Conservation (phyloP, 2,888 invertebrate species). For the Amphipyra tragopoginis region DNA sequence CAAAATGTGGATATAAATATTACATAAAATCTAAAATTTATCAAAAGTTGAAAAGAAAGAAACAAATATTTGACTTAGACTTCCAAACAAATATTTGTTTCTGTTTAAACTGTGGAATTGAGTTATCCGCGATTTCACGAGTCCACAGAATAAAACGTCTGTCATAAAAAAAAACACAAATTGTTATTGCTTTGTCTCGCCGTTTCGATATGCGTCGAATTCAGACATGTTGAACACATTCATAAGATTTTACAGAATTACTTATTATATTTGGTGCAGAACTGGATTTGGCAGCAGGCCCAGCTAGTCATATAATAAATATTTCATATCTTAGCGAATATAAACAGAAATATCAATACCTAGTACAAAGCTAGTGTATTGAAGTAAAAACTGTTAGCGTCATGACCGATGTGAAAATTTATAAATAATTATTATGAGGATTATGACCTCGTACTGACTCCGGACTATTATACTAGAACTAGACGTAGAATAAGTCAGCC, state of each 20-base stretch:
- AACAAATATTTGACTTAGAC: too few species aligned
- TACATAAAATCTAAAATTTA: conserved; percentile 42
- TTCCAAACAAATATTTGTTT: conserved; percentile 44
- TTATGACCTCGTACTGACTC: conserved; percentile 48
- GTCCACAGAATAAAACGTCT: conserved; percentile 59
- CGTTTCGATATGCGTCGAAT: conserved; percentile 61
- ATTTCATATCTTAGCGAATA: conserved; percentile 74
- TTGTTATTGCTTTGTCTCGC: conserved; percentile 66
- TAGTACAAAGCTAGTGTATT: conserved; percentile 48
- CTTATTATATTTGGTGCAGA: conserved; percentile 72
- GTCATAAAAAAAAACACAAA: conserved; percentile 63
- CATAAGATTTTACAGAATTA: conserved; percentile 71
- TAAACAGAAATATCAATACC: conserved; percentile 67
- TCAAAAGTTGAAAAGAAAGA: too few species aligned
- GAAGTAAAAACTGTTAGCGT: conserved; percentile 50
- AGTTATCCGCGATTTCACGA: conserved; percentile 62
- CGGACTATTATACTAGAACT: conserved; percentile 10
- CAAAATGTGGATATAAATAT: conserved; percentile 27
- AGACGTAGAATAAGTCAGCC: background rate
- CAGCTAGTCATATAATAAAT: conserved; percentile 73
- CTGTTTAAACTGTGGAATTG: conserved; percentile 54
- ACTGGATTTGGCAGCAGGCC: conserved; percentile 78
- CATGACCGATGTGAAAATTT: conserved; percentile 47
- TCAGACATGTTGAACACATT: conserved; percentile 73
- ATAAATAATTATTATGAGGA: conserved; percentile 58